Percentiles rank a stretch among this genome's conserved stretches.
Conservation (phyloP, 2,113 vertebrate genomes). For the Papio anubis region DNA sequence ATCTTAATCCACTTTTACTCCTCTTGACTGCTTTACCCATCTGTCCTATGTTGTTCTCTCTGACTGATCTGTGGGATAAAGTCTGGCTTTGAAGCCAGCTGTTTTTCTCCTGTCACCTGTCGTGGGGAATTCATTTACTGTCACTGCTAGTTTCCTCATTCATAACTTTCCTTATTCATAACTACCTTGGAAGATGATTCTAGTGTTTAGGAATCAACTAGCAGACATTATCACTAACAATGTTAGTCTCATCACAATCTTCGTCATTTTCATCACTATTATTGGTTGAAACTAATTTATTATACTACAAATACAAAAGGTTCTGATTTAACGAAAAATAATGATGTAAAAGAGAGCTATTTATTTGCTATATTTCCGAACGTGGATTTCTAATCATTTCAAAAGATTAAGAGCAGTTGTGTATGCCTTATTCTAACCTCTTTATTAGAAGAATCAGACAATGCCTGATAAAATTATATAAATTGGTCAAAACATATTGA, state of each 20-base stretch:
- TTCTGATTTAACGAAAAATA: neutral
- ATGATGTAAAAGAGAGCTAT: neutral
- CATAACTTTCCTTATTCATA: too few species aligned
- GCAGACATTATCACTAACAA: neutral
- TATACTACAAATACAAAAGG: neutral
- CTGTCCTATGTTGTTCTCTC: neutral
- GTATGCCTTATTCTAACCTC: neutral
- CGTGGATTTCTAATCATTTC: neutral
- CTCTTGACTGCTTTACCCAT: neutral
- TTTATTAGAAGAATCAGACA: neutral
- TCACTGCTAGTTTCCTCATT: neutral
- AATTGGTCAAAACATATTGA: neutral
- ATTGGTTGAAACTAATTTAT: neutral
- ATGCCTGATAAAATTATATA: neutral
- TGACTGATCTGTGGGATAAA: neutral
- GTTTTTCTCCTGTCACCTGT: neutral
- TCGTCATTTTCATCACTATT: neutral
- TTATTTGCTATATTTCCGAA: neutral
- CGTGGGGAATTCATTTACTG: neutral
- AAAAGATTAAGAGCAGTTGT: neutral
- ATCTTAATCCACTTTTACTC: neutral
- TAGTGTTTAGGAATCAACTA: neutral
- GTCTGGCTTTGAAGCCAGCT: neutral
- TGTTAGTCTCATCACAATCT: accelerated
- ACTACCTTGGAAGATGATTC: neutral